phyloP scores from a whole-genome alignment of 2,797 vertebrate genomes.

The Crypturellus tataupa region DNA sequence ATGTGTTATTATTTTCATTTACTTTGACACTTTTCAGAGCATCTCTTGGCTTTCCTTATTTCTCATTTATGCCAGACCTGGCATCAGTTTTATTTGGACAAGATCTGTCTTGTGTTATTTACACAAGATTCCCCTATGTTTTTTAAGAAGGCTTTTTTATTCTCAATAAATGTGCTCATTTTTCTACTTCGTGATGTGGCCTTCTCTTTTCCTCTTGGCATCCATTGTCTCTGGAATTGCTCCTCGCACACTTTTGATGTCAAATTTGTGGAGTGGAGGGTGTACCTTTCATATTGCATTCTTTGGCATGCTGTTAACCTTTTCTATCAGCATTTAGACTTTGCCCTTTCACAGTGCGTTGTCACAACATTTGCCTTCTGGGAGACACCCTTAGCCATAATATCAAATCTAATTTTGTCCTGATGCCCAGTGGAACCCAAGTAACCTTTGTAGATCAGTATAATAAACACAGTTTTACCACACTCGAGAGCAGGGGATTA shows the following conservation, averaged over 20 bases:
- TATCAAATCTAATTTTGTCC: slow-evolving; percentile 59
- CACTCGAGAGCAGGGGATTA: neutral
- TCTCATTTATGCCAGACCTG: neutral
- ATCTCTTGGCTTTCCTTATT: slow-evolving; percentile 28
- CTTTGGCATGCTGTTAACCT: slow-evolving; percentile 49
- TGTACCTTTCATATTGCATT: slow-evolving; percentile 41
- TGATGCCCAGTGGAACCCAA: slow-evolving; percentile 27
- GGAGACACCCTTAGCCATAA: slow-evolving; percentile 6
- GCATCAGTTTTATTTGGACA: slow-evolving; percentile 61
- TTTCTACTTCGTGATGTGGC: neutral
- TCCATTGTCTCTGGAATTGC: neutral
- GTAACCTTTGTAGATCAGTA: slow-evolving; percentile 46
- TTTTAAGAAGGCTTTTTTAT: slow-evolving; percentile 29
- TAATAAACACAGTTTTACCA: slow-evolving; percentile 46
- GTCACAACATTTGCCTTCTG: slow-evolving; percentile 64
- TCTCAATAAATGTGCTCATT: slow-evolving; percentile 12
- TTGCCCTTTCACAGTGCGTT: slow-evolving; percentile 56
- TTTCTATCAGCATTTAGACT: slow-evolving; percentile 55
- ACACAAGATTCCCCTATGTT: slow-evolving; percentile 7
- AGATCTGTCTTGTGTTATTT: slow-evolving; percentile 43
- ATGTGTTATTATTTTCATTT: neutral
- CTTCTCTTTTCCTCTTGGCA: neutral
- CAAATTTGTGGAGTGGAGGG: neutral
- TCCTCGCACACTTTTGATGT: neutral
- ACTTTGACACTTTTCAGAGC: neutral